These are phyloP conservation scores for Xiphophorus birchmanni DNA, from an alignment of 2,797 vertebrate genomes.

Conservation along the genomic window DNA sequence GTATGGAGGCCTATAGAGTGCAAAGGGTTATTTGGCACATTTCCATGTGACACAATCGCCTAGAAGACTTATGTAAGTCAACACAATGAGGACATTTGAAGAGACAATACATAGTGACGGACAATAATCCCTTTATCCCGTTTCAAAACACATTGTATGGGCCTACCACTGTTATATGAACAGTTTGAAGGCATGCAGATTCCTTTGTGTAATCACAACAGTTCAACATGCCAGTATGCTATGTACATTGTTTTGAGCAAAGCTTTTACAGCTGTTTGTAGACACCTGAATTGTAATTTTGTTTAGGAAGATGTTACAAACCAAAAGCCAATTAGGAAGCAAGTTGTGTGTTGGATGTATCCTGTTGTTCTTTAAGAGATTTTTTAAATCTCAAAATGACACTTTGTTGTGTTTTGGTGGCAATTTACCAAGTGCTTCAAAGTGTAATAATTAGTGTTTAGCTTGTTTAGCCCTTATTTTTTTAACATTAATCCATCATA, in stretches of 20 bases:
- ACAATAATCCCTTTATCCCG: constrained; percentile 26
- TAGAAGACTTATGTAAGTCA: constrained; percentile 53
- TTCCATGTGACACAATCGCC: constrained; percentile 52
- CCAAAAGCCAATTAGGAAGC: background rate
- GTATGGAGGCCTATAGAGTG: constrained; percentile 65
- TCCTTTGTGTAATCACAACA: background rate
- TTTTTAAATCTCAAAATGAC: background rate
- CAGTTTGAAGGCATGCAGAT: background rate
- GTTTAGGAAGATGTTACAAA: background rate
- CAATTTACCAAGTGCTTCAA: background rate
- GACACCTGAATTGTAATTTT: background rate
- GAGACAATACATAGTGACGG: constrained; percentile 39
- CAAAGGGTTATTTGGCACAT: background rate
- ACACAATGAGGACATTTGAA: constrained; percentile 48
- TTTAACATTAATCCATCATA: background rate
- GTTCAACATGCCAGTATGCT: constrained; percentile 6
- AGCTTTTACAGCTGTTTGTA: constrained; percentile 6
- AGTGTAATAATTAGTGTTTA: background rate
- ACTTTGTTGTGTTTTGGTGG: background rate
- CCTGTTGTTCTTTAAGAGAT: background rate
- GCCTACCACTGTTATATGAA: constrained; percentile 1
- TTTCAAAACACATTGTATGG: constrained; percentile 18
- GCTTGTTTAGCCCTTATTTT: background rate
- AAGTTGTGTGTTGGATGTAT: background rate
- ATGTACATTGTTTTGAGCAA: constrained; percentile 22